Evolutionary conservation across 2,888 invertebrate species (phyloP).

Genomic region (Tupiocoris notatus): DNA sequence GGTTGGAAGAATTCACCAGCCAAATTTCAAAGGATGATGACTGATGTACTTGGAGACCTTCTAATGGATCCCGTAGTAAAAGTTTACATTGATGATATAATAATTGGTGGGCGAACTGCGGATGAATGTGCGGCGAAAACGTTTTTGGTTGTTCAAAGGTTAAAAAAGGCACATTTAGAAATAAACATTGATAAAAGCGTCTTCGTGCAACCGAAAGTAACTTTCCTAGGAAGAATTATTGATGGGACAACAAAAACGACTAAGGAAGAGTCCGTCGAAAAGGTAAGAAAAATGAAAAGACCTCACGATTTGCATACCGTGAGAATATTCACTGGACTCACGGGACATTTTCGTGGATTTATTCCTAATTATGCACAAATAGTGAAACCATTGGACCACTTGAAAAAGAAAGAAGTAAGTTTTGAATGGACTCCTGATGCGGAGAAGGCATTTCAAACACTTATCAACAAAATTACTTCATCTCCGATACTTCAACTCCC

Average conservation of each 20-base stretch:
- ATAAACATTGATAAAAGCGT: constrained; percentile 1
- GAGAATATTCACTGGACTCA: too few relatives aligned
- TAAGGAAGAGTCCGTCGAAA: too few relatives aligned
- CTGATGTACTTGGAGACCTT: too few relatives aligned
- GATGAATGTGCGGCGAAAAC: too few relatives aligned
- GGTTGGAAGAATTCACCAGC: constrained; percentile 15
- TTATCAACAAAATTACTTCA: background rate
- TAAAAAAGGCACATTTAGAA: background rate
- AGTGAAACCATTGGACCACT: background rate
- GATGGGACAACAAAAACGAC: constrained; percentile 1
- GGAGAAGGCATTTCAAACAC: background rate
- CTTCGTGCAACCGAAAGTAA: background rate
- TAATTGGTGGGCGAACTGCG: background rate
- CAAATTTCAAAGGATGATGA: constrained; percentile 17
- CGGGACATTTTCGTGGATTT: constrained; percentile 1
- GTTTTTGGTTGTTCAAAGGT: background rate
- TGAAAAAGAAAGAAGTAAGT: background rate
- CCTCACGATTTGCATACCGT: too few relatives aligned
- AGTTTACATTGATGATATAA: constrained; percentile 5
- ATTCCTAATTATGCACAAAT: constrained; percentile 1
- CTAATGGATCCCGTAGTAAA: background rate
- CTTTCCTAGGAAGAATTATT: background rate
- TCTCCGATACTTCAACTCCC: constrained; percentile 3
- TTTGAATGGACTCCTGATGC: background rate
- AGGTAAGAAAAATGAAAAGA: too few relatives aligned